These are phyloP conservation scores for Coreoperca whiteheadi DNA, from an alignment of 2,113 vertebrate genomes.

Conservation along the genomic window DNA sequence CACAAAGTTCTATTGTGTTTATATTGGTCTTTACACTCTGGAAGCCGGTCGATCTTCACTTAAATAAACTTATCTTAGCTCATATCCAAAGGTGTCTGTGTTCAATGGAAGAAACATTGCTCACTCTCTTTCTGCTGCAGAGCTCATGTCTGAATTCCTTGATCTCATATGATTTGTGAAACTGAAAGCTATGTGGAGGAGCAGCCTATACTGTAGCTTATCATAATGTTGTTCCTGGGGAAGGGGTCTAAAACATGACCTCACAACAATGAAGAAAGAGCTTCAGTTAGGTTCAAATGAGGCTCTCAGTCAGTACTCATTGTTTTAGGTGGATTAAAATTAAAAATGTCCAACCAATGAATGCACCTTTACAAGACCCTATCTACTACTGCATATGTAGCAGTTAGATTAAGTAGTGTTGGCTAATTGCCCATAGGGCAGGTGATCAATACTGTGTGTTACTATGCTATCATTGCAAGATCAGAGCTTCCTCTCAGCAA, in stretches of 20 bases:
- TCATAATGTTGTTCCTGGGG: background rate
- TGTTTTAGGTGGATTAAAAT: background rate
- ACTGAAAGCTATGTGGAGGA: background rate
- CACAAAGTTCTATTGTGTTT: constrained; percentile 14
- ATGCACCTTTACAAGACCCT: constrained; percentile 8
- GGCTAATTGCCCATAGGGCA: constrained; percentile 34
- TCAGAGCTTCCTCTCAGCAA: constrained; percentile 6
- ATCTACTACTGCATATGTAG: constrained; percentile 4
- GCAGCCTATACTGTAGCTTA: background rate
- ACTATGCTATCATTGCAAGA: constrained; percentile 22
- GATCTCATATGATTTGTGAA: constrained; percentile 8
- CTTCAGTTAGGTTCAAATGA: background rate
- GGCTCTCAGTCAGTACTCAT: background rate
- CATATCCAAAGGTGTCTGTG: constrained; percentile 13
- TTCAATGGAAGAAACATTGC: constrained; percentile 12
- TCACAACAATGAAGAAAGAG: background rate
- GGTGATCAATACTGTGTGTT: constrained; percentile 43
- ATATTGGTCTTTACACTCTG: constrained; percentile 12
- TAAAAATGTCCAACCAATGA: background rate
- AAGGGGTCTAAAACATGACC: background rate
- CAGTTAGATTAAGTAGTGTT: constrained; percentile 17
- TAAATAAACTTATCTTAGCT: constrained; percentile 28
- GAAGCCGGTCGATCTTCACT: constrained; percentile 10
- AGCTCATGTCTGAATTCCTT: constrained; percentile 18
- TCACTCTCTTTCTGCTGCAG: constrained; percentile 20